These are phyloP conservation scores for Cavia aperea DNA, from an alignment of 2,113 vertebrate genomes.

Conservation along the genomic window DNA sequence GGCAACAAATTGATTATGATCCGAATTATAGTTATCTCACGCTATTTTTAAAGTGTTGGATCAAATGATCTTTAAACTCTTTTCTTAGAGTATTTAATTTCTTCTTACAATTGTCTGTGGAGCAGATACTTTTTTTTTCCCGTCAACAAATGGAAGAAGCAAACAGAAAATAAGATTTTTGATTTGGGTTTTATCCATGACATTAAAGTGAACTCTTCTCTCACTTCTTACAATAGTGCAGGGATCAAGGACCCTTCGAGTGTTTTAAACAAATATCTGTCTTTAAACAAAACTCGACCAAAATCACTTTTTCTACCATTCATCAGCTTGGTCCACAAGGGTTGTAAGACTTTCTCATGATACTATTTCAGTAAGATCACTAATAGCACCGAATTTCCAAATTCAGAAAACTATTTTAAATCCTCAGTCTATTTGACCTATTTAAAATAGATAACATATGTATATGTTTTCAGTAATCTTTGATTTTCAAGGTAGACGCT, in stretches of 20 bases:
- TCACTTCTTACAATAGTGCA: background rate
- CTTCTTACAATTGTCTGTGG: background rate
- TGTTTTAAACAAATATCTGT: background rate
- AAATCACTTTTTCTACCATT: background rate
- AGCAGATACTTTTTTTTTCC: background rate
- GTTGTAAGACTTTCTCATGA: background rate
- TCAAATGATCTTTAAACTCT: background rate
- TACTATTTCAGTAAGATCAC: background rate
- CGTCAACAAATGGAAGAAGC: background rate
- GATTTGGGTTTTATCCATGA: background rate
- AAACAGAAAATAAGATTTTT: background rate
- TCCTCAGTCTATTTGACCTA: background rate
- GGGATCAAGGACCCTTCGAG: background rate
- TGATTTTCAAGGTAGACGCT: background rate
- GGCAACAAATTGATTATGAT: background rate
- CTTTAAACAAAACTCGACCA: background rate
- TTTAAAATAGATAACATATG: background rate
- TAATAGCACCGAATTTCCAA: background rate
- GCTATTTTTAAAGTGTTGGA: background rate
- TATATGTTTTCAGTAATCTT: background rate
- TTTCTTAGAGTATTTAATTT: background rate
- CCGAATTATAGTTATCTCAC: background rate
- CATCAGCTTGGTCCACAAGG: background rate
- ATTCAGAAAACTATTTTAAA: background rate
- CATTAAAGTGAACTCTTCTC: background rate